Percentiles rank a stretch among this genome's conserved stretches.
Evolutionary conservation across 2,888 invertebrate species (phyloP).

Genomic region (Drosophila limbata): DNA sequence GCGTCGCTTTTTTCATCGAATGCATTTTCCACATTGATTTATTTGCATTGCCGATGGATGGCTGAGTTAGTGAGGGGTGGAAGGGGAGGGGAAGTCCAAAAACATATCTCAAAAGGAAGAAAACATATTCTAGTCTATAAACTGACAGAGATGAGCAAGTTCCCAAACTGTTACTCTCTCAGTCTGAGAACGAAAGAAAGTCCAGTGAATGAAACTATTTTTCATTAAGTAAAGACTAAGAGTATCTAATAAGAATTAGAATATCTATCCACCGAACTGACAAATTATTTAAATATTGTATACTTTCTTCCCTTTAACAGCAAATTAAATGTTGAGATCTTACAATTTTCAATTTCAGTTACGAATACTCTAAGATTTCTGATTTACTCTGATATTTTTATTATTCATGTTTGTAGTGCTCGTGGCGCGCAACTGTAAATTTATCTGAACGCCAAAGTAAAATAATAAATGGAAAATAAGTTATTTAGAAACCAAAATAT

Average conservation of each 20-base stretch:
- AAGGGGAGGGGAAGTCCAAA: conserved; percentile 11
- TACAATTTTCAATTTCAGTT: neutral
- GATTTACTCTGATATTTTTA: too few relatives aligned
- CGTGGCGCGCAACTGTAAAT: neutral
- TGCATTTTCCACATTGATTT: conserved; percentile 75
- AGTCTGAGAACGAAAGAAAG: neutral
- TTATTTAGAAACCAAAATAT: too few relatives aligned
- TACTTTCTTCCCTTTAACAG: too few relatives aligned
- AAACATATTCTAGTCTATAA: conserved; percentile 55
- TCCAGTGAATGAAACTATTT: too few relatives aligned
- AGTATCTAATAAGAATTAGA: neutral
- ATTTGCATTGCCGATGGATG: conserved; percentile 61
- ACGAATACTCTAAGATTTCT: neutral
- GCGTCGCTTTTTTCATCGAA: conserved; percentile 78
- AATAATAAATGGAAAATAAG: too few relatives aligned
- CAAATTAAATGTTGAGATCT: too few relatives aligned
- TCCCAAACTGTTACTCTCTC: neutral
- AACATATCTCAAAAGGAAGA: conserved; percentile 55
- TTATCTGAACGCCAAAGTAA: neutral
- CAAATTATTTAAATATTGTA: neutral
- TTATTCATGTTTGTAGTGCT: neutral
- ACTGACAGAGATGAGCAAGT: conserved; percentile 25
- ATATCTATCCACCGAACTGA: neutral
- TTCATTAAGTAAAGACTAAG: neutral
- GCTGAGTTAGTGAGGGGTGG: conserved; percentile 3